Evolutionary conservation across 2,113 vertebrate genomes (phyloP).

Genomic region (Cepphus grylle): DNA sequence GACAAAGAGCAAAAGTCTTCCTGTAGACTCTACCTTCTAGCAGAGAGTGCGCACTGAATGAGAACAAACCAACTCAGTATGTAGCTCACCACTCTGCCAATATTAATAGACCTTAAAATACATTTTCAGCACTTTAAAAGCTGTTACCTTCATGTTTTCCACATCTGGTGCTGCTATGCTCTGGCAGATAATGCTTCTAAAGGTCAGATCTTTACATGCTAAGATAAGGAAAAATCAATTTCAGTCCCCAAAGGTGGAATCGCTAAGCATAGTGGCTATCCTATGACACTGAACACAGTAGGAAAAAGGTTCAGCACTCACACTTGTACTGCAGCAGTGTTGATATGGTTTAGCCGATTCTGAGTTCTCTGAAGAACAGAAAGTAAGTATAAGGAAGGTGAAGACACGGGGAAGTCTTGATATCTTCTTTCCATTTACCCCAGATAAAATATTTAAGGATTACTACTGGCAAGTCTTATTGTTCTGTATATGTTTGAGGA

Average conservation of each 20-base stretch:
- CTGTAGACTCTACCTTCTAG: background rate
- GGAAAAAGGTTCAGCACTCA: background rate
- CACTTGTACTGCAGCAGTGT: background rate
- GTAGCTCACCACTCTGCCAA: background rate
- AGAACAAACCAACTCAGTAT: background rate
- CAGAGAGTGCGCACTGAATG: background rate
- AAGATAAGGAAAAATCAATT: slow-evolving; percentile 24
- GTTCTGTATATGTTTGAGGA: background rate
- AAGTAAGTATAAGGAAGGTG: background rate
- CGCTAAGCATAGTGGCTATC: background rate
- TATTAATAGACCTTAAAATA: background rate
- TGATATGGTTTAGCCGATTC: background rate
- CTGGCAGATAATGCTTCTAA: background rate
- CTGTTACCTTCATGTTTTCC: background rate
- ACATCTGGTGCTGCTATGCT: background rate
- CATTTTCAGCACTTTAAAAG: background rate
- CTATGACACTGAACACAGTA: background rate
- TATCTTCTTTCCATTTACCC: background rate
- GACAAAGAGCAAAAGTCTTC: background rate
- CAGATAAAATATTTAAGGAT: background rate
- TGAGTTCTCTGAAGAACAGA: background rate
- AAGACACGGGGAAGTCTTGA: background rate
- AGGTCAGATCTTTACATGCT: background rate
- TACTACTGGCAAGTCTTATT: background rate
- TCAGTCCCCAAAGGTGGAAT: background rate